Percentiles rank a stretch among this genome's conserved stretches.
These are phyloP conservation scores for Vespertilio murinus DNA, from an alignment of 2,797 vertebrate species.

Conservation along the genomic window DNA sequence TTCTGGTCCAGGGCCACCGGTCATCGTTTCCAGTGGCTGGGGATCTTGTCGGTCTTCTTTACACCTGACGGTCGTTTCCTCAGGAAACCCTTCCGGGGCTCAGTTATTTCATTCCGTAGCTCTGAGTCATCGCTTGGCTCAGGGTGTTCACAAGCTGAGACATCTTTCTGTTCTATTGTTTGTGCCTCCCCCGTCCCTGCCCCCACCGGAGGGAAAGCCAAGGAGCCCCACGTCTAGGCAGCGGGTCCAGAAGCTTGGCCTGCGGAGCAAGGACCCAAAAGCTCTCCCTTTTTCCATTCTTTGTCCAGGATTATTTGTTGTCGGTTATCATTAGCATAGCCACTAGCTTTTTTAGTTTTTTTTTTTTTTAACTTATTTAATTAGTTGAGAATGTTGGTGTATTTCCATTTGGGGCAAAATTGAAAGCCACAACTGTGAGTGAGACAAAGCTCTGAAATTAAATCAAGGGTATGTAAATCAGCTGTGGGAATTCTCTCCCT, in stretches of 20 bases:
- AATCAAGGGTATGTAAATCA: too few relatives aligned
- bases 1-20: not conserved
- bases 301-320: not conserved
- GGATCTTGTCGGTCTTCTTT: conserved; percentile 73
- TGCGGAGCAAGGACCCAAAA: too few relatives aligned
- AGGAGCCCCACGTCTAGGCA: too few relatives aligned
- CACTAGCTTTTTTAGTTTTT: not conserved
- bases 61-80: conserved; percentile 59
- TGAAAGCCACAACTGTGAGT: not conserved
- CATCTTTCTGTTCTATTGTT: not conserved
- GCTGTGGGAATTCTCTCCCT: not conserved
- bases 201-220: too few relatives aligned
- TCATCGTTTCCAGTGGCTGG: conserved; percentile 64
- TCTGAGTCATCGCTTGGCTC: not conserved
- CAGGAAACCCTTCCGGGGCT: conserved; percentile 10
- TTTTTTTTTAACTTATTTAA: not conserved
- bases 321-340: not conserved
- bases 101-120: not conserved
- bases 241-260: too few relatives aligned
- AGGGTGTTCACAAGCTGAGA: not conserved
- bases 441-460: not conserved
- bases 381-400: not conserved
- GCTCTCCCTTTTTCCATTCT: not conserved
- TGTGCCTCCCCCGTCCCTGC: too few relatives aligned
- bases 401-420: not conserved